These are phyloP conservation scores for Entelurus aequoreus DNA, from an alignment of 2,113 vertebrate species.

Conservation along the genomic window DNA sequence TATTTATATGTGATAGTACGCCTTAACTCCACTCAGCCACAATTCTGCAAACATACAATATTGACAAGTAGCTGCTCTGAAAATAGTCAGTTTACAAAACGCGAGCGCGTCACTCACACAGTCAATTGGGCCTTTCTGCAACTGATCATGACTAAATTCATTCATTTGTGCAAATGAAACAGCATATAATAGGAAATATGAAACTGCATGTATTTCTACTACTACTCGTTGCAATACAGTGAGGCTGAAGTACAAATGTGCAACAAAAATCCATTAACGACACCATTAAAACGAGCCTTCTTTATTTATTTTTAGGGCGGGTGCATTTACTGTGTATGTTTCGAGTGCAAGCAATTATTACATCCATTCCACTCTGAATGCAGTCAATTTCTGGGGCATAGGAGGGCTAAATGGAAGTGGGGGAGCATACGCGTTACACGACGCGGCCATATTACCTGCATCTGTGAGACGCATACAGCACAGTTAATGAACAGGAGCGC, in stretches of 20 bases:
- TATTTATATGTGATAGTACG: slow-evolving; percentile 38
- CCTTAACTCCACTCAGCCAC: slow-evolving; percentile 17
- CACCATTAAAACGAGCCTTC: slow-evolving; percentile 38
- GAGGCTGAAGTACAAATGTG: slow-evolving; percentile 31
- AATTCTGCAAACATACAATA: not conserved
- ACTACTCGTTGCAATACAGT: slow-evolving; percentile 30
- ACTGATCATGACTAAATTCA: no score
- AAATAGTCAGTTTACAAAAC: slow-evolving; percentile 31
- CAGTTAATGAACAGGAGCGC: slow-evolving; percentile 57
- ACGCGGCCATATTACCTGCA: slow-evolving; percentile 37
- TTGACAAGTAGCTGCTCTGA: slow-evolving; percentile 2
- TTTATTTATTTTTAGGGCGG: slow-evolving; percentile 17
- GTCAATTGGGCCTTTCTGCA: no score
- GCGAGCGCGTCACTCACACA: slow-evolving; percentile 5
- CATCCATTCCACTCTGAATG: slow-evolving; percentile 64
- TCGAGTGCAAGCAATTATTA: slow-evolving; percentile 66
- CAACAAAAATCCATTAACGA: slow-evolving; percentile 51
- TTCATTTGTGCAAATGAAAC: slow-evolving; percentile 13
- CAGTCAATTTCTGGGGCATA: slow-evolving; percentile 60
- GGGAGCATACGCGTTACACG: slow-evolving; percentile 30
- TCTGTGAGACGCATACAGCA: slow-evolving; percentile 37
- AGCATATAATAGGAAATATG: slow-evolving; percentile 20
- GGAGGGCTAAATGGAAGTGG: slow-evolving; percentile 62
- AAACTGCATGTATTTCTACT: slow-evolving; percentile 27
- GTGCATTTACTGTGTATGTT: slow-evolving; percentile 54